A percentile compares a stretch with the other conserved stretches of the same genome.
Conservation (phyloP, 30 jellyfish, hydroid and myxozoan genomes). For the Cassiopea andromeda region DNA sequence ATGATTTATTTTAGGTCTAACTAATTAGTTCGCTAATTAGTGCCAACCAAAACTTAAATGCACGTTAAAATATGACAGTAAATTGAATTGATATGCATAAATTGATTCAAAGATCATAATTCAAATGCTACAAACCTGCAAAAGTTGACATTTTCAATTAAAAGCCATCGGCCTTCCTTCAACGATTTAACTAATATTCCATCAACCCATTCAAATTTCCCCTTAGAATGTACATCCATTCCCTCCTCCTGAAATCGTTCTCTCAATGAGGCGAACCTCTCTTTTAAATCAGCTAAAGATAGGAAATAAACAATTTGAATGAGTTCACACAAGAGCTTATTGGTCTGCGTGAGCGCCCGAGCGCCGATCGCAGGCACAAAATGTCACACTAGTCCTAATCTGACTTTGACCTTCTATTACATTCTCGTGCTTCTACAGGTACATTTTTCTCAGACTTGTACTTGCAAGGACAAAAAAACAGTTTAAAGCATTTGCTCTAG, state of each 20-base stretch:
- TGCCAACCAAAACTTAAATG: no score
- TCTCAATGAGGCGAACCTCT: conserved; percentile 12
- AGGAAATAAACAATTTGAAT: not conserved
- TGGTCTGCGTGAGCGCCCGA: no score
- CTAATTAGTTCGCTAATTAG: no score
- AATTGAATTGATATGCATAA: not conserved
- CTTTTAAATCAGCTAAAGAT: conserved; percentile 10
- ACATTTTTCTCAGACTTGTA: no score
- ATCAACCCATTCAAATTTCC: conserved; percentile 97
- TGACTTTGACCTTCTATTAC: no score
- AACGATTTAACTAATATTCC: conserved; percentile 84
- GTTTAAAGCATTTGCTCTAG: no score
- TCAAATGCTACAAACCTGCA: conserved; percentile 69
- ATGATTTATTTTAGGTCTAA: no score
- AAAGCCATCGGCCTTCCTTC: conserved; percentile 89
- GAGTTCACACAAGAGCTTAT: not conserved
- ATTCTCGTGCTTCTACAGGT: no score
- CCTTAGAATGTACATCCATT: conserved; percentile 48
- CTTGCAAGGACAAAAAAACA: no score
- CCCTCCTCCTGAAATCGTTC: conserved; percentile 52
- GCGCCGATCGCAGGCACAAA: no score
- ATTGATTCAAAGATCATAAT: not conserved
- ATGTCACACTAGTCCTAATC: no score
- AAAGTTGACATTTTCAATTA: conserved; percentile 91
- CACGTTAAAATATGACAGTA: not conserved